Evolutionary conservation across 1,140 invertebrate species (phyloP), one percentile per base, ranked within the genome.

Genomic region (Formica exsecta): DNA sequence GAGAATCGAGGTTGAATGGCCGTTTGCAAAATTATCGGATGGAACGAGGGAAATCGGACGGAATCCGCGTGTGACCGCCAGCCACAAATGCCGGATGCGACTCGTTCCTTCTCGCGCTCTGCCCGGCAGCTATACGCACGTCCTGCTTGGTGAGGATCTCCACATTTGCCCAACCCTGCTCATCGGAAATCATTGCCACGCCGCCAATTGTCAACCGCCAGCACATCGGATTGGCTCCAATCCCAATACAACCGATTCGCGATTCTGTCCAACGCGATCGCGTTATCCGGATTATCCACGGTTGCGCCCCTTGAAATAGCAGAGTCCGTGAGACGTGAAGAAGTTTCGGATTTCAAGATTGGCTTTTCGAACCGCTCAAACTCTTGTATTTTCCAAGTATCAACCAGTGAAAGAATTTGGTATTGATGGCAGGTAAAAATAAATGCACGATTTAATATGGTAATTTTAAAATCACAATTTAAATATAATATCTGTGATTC

Each of bases 181-280:
- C 89, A 90, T 89, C 90, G 90, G 87, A 91, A 91, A 91, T 91
- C 87, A 91, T 91, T 87, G 90, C 90, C 90, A 88, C 87, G 79
- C 87, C 87, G 84, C 81, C 90, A 91, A 91, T 91, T 91, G 90
- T 91, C 87, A 91, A 75, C 80, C 71, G 64, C 68, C 54, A 73
- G 80, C 74, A 89, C 84, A 57, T 62, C 66, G 73, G 85, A 89
- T 90, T 90, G 91, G 90, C 90, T 86, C 54, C 54, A 70, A 70
- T 76, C 89, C 91, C 91, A 91, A 92, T 91, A 91, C 90, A 89
- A 91, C 89, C 87, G 89, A 91, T 89, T 66, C 44, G 25, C 85
- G 80, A 90, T 87, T 88, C 89, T 68, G 57, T 57, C 64, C 68
- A 62, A 64, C 86, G 79, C 85, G 79, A 85, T 90, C 88, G 86